These are phyloP conservation scores for Hypomecis atomaria DNA, from an alignment of 2,888 invertebrate species.

Conservation along the genomic window DNA sequence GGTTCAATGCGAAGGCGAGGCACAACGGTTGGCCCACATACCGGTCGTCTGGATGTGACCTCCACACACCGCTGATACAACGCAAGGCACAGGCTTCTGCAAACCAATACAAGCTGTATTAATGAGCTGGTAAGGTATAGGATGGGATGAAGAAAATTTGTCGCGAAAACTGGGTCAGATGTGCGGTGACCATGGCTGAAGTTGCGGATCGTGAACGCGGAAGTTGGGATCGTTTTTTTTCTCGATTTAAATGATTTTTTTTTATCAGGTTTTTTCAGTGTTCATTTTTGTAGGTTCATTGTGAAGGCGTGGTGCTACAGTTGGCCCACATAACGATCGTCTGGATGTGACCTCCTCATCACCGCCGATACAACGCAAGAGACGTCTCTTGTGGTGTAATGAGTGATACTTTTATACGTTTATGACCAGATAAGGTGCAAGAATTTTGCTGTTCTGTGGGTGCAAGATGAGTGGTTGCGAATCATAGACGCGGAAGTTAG, in stretches of 20 bases:
- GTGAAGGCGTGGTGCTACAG: no score
- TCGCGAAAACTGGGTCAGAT: conserved; percentile 36
- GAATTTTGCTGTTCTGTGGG: no score
- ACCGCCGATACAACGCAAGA: no score
- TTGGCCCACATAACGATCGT: no score
- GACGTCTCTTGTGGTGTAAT: no score
- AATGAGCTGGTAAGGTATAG: conserved; percentile 2
- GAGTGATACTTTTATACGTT: no score
- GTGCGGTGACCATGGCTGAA: conserved; percentile 11
- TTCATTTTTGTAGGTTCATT: no score
- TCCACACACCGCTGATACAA: conserved; percentile 71
- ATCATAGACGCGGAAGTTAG: no score
- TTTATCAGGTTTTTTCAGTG: no score
- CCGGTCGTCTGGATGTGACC: conserved; percentile 69
- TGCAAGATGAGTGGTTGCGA: no score
- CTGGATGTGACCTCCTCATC: no score
- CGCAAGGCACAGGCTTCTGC: conserved; percentile 39
- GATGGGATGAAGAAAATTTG: conserved; percentile 8
- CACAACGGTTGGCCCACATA: conserved; percentile 74
- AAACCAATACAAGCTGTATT: conserved; percentile 35
- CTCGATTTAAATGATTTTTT: not conserved
- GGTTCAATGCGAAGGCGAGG: conserved; percentile 40
- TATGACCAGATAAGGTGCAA: no score
- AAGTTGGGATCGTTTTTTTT: conserved; percentile 1
- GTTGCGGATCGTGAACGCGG: conserved; percentile 12